A percentile compares a stretch with the other conserved stretches of the same genome.
Evolutionary conservation across 2,888 invertebrate species (phyloP).

Genomic region (Gerosis bhagava): DNA sequence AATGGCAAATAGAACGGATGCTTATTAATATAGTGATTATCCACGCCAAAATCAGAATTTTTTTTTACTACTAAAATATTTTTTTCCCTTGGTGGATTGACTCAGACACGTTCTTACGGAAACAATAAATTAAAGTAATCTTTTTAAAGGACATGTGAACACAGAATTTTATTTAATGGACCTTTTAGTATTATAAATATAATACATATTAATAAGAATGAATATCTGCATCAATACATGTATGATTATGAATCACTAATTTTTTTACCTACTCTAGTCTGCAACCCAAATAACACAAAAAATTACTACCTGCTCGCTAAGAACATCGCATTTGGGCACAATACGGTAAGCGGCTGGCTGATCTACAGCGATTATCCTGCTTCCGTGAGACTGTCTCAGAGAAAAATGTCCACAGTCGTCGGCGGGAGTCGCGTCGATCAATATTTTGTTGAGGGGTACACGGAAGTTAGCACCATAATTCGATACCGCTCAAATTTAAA

Average conservation of each 20-base stretch:
- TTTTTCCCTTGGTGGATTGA: too few relatives aligned
- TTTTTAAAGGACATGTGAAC: too few relatives aligned
- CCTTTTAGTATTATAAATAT: too few relatives aligned
- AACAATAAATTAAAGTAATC: too few relatives aligned
- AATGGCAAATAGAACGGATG: too few relatives aligned
- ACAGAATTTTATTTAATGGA: too few relatives aligned
- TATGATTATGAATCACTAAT: slow-evolving; percentile 37
- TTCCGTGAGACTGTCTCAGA: slow-evolving; percentile 50
- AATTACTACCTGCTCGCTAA: slow-evolving; percentile 70
- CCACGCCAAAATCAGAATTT: too few relatives aligned
- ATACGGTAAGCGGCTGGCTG: slow-evolving; percentile 57
- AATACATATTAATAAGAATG: too few relatives aligned
- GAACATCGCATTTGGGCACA: slow-evolving; percentile 59
- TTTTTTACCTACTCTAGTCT: slow-evolving; percentile 43
- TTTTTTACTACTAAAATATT: too few relatives aligned
- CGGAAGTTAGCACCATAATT: slow-evolving; percentile 63
- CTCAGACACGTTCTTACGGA: too few relatives aligned
- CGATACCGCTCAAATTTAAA: slow-evolving; percentile 63
- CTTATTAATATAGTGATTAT: too few relatives aligned
- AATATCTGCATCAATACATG: too few relatives aligned
- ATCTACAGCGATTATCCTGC: slow-evolving; percentile 65
- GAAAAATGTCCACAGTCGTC: slow-evolving; percentile 62
- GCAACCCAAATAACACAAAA: slow-evolving; percentile 69
- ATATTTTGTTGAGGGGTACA: slow-evolving; percentile 67
- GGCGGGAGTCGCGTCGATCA: slow-evolving; percentile 65